Evolutionary conservation across 2,888 invertebrate species (phyloP).

Genomic region (Congeria kusceri): DNA sequence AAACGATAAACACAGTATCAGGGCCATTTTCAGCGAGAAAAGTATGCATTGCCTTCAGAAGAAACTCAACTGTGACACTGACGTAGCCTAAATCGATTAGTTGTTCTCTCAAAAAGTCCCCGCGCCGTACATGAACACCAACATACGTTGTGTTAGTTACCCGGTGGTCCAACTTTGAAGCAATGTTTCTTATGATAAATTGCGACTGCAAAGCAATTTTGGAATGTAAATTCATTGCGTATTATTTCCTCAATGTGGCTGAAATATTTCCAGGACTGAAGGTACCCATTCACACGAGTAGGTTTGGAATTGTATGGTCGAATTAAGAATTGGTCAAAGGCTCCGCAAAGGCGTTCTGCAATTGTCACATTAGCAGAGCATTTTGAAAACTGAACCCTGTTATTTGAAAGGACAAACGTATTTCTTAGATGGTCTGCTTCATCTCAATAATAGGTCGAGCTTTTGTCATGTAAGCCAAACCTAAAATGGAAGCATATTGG

Average conservation of each 20-base stretch:
- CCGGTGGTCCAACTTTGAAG: too few relatives aligned
- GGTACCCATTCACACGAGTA: constrained; percentile 43
- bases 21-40: constrained; percentile 42
- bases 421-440: too few relatives aligned
- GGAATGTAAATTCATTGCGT: constrained; percentile 60
- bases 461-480: constrained; percentile 44
- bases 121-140: constrained; percentile 66
- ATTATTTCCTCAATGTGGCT: constrained; percentile 39
- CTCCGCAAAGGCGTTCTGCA: too few relatives aligned
- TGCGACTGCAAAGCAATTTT: too few relatives aligned
- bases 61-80: constrained; percentile 59
- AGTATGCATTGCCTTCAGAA: constrained; percentile 59
- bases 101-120: constrained; percentile 54
- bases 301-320: too few relatives aligned
- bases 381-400: too few relatives aligned
- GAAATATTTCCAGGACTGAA: constrained; percentile 72
- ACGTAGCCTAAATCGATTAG: constrained; percentile 36
- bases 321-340: too few relatives aligned
- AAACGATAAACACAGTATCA: constrained; percentile 60
- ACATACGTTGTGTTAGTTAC: constrained; percentile 48
- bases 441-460: too few relatives aligned
- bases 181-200: too few relatives aligned
- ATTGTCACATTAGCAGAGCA: too few relatives aligned
- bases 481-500: constrained; percentile 67
- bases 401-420: too few relatives aligned